A percentile compares a stretch with the other conserved stretches of the same genome.
These are phyloP conservation scores for Pterobdella sp. DNA, from an alignment of 2,888 invertebrate species.

Conservation along the genomic window DNA sequence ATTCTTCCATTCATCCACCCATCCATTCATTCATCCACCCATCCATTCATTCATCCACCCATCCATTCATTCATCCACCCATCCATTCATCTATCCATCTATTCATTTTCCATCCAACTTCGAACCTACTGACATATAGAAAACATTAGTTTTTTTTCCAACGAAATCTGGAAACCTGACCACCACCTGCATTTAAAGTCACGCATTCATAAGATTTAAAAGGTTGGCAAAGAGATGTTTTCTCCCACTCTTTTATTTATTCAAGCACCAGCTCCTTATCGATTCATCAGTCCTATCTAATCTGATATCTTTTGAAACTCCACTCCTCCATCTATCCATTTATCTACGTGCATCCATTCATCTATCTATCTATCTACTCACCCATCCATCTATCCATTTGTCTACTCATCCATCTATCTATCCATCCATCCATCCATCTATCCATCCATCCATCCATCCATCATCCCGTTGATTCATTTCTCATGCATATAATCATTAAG, in stretches of 20 bases:
- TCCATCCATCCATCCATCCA: not conserved
- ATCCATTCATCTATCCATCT: slow-evolving; percentile 3
- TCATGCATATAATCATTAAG: too few species aligned
- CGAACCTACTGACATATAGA: too few species aligned
- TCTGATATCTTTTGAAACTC: not conserved
- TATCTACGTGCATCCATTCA: not conserved
- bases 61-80: not conserved
- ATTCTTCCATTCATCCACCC: not conserved
- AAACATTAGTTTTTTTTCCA: too few species aligned
- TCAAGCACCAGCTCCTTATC: not conserved
- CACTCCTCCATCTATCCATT: not conserved
- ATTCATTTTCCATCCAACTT: too few species aligned
- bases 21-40: not conserved
- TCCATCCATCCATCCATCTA: not conserved
- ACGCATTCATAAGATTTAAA: too few species aligned
- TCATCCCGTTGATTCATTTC: too few species aligned
- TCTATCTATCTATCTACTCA: too few species aligned
- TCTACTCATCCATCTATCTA: not conserved
- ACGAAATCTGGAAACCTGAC: too few species aligned
- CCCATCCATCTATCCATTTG: too few species aligned
- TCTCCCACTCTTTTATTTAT: not conserved
- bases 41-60: not conserved
- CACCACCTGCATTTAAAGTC: too few species aligned
- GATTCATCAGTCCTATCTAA: not conserved
- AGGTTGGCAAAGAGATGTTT: not conserved